Base-by-base conservation (phyloP, 2,888 invertebrate species). In the Carabus problematicus region DNA sequence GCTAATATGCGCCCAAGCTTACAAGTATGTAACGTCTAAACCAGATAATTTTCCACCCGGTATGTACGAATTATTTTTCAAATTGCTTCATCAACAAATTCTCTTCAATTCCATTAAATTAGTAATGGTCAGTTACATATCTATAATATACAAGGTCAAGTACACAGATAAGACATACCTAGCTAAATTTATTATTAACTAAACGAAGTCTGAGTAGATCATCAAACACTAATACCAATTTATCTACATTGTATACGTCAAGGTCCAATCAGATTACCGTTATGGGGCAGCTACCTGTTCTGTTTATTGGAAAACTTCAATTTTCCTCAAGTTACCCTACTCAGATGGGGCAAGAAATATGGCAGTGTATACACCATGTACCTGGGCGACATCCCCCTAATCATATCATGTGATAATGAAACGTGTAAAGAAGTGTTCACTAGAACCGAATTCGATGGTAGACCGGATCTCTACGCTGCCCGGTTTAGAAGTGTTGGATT, bases 371-470 rank as follows among this genome's bases (percentile, higher is more conserved):
- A 91, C 7, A 88, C 90, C 0, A 76, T 87, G 8, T 84, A 85
- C 74, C 71, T 89, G 56, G 90, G 89, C 0, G 67, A 78, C 0
- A 77, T 77, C 45, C 84, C 84, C 0, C 76, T 84, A 0, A 80
- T 88, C 0, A 82, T 87, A 0, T 82, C 86, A 0, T 86, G 88
- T 69, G 86, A 84, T 75, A 79, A 85, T 0, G 80, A 82, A 1
- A 81, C 84, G 16, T 82, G 88, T 0, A 87, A 84, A 70, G 87
- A 90, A 75, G 80, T 88, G 55, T 78, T 90, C 0, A 80, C 81
- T 41, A 83, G 85, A n/a, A 84, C 84, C 12, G 87, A 86, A 58
- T 89, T 87, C 64, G 88, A 88, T 75, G 91, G 90, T 1, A 83
- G 90, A 41, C 56, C 69, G 6, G 62, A 61, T 47, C 12, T 69